Conservation (phyloP, 2,797 vertebrate genomes). For the Melanotaenia maccullochi region DNA sequence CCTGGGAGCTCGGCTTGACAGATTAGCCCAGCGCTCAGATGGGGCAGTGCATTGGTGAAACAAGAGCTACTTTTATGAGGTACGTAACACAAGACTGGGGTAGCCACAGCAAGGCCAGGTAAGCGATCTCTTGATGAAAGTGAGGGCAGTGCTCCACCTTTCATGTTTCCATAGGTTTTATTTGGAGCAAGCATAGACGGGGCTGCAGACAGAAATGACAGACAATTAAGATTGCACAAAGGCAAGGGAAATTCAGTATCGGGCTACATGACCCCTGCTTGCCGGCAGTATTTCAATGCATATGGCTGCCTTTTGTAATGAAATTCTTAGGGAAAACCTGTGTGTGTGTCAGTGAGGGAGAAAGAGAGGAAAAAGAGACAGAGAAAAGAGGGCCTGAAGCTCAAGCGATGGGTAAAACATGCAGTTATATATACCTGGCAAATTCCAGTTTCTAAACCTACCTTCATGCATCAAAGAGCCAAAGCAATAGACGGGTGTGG, state of each 20-base stretch:
- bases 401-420: slow-evolving; percentile 81
- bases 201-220: slow-evolving; percentile 85
- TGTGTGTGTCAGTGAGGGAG: slow-evolving; percentile 51
- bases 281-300: slow-evolving; percentile 84
- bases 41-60: slow-evolving; percentile 85
- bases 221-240: slow-evolving; percentile 86
- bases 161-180: slow-evolving; percentile 90
- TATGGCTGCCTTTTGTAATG: slow-evolving; percentile 84
- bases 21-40: slow-evolving; percentile 83
- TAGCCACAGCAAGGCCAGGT: slow-evolving; percentile 82
- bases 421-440: slow-evolving; percentile 82
- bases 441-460: slow-evolving; percentile 82
- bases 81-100: slow-evolving; percentile 85
- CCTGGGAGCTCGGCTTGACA: slow-evolving; percentile 87
- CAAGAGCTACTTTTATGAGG: slow-evolving; percentile 86
- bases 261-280: slow-evolving; percentile 82
- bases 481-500: slow-evolving; percentile 80
- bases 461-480: slow-evolving; percentile 84
- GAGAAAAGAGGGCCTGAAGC: slow-evolving; percentile 78
- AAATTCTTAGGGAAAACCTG: slow-evolving; percentile 84
- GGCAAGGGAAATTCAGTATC: slow-evolving; percentile 85
- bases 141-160: slow-evolving; percentile 86
- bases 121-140: slow-evolving; percentile 88
- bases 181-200: slow-evolving; percentile 81
- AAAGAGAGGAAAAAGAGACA: slow-evolving; percentile 45